Evolutionary conservation across 2,888 invertebrate species (phyloP), one percentile per base, ranked within the genome.

Genomic region (Drosophila acutilabella): DNA sequence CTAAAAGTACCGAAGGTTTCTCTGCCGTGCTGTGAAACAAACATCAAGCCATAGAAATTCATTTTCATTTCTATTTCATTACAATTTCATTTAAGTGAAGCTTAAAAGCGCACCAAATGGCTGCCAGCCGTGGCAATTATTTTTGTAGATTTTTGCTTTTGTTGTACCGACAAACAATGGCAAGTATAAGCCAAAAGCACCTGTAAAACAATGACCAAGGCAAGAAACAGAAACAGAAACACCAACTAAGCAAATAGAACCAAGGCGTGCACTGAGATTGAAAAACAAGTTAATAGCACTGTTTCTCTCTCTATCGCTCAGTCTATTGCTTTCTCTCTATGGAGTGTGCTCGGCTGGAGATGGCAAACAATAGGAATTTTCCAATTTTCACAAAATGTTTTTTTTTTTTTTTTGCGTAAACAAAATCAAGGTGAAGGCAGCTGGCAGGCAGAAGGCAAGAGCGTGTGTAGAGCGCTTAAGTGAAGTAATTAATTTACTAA

Each of bases 61-160:
- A 87, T 82, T 82, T 77, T 72, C 71, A 85, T 76, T 87, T 81
- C 70, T 74, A 80, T 76, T 84, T 85, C 85, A 85, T 87, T 85
- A 89, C 81, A 87, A 88, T 85, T 85, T 85, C 84, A 79, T 85
- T 88, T 84, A 86, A 83, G 87, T 83, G 84, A 83, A 86, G 84
- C 89, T 88, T 83, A 86, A 87, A 88, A 85, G 89, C 87, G 83
- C 76, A 85, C 81, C 84, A 77, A 82, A 82, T 82, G 81, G 81
- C 85, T 82, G 85, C 81, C 85, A 72, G 81, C 85, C 85, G 88
- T 81, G 75, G 81, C 87, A 85, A 85, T 85, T 85, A 85, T 85
- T 85, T 85, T 88, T 88, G 87, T 84, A 87, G 85, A 84, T 87
- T 84, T 77, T 74, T 71, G 68, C 54, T 58, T 18, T 58, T 69